These are phyloP conservation scores for Nibea coibor DNA, from an alignment of 2,113 vertebrate species.

Conservation along the genomic window DNA sequence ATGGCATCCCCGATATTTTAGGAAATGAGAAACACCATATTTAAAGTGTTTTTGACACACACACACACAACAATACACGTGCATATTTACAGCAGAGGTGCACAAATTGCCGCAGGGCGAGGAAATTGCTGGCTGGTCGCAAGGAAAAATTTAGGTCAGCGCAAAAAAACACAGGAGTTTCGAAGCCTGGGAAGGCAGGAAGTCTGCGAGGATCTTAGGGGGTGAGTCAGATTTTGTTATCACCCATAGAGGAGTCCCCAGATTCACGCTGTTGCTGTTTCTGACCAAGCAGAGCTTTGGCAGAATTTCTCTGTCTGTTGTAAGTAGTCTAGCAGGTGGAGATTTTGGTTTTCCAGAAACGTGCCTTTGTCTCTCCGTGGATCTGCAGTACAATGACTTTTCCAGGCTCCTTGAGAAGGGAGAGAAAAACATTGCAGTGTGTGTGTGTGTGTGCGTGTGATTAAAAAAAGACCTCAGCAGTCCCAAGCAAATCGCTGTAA, in stretches of 20 bases:
- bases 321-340: constrained; percentile 57
- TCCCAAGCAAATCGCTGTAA: constrained; percentile 40
- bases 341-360: constrained; percentile 38
- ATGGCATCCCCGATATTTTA: not conserved
- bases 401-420: constrained; percentile 43
- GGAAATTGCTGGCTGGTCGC: constrained; percentile 19
- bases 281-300: not conserved
- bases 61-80: not conserved
- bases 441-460: constrained; percentile 5
- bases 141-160: constrained; percentile 43
- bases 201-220: constrained; percentile 14
- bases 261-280: constrained; percentile 31
- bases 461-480: constrained; percentile 35
- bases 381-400: constrained; percentile 47
- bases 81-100: constrained; percentile 6
- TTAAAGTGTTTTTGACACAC: not conserved
- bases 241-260: constrained; percentile 29
- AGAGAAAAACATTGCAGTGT: constrained; percentile 21
- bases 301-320: constrained; percentile 30
- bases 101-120: constrained; percentile 10
- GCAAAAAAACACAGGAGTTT: constrained; percentile 6
- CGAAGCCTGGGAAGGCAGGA: constrained; percentile 26
- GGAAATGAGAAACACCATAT: not conserved
- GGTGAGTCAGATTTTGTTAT: constrained; percentile 31
- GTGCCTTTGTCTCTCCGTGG: constrained; percentile 14